A percentile compares a stretch with the other conserved stretches of the same genome.
Evolutionary conservation across 2,888 invertebrate species (phyloP).

Genomic region (Drosophila helvetica): DNA sequence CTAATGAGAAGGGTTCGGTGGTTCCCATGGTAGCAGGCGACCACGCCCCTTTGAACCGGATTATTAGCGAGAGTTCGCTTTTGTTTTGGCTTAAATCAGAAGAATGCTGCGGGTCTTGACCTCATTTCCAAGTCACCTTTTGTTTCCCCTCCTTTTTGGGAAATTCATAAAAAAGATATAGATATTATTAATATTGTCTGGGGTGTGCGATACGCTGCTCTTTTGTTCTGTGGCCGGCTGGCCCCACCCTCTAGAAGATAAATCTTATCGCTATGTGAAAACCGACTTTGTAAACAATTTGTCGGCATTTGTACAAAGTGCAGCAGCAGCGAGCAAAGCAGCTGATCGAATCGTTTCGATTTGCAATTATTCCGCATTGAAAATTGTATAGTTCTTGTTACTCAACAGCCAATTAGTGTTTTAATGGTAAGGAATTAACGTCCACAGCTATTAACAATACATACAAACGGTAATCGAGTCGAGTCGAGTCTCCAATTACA

Average conservation of each 20-base stretch:
- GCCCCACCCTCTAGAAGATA: slow-evolving; percentile 25
- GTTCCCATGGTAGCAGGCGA: slow-evolving; percentile 23
- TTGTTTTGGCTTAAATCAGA: slow-evolving; percentile 43
- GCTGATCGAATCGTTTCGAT: slow-evolving; percentile 65
- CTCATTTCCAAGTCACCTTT: slow-evolving; percentile 37
- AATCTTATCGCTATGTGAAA: slow-evolving; percentile 26
- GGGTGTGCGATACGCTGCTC: slow-evolving; percentile 8
- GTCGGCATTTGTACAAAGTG: slow-evolving; percentile 58
- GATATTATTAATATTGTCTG: slow-evolving; percentile 30
- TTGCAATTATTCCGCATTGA: slow-evolving; percentile 56
- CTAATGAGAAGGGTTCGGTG: slow-evolving; percentile 38
- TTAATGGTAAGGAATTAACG: slow-evolving; percentile 41
- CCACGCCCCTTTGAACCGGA: slow-evolving; percentile 40
- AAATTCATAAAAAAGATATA: slow-evolving; percentile 26
- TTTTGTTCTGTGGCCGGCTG: not conserved
- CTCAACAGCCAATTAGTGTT: slow-evolving; percentile 32
- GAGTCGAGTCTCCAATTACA: not conserved
- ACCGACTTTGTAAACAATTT: slow-evolving; percentile 37
- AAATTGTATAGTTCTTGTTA: slow-evolving; percentile 42
- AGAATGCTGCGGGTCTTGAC: slow-evolving; percentile 50
- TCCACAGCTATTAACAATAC: slow-evolving; percentile 6
- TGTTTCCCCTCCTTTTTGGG: slow-evolving; percentile 8
- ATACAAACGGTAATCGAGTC: not conserved
- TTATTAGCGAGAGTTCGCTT: slow-evolving; percentile 36
- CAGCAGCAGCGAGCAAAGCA: slow-evolving; percentile 26